Evolutionary conservation across 1,140 invertebrate genomes (phyloP), one percentile per base, ranked within the genome.

Genomic region (Drosophila pandora): DNA sequence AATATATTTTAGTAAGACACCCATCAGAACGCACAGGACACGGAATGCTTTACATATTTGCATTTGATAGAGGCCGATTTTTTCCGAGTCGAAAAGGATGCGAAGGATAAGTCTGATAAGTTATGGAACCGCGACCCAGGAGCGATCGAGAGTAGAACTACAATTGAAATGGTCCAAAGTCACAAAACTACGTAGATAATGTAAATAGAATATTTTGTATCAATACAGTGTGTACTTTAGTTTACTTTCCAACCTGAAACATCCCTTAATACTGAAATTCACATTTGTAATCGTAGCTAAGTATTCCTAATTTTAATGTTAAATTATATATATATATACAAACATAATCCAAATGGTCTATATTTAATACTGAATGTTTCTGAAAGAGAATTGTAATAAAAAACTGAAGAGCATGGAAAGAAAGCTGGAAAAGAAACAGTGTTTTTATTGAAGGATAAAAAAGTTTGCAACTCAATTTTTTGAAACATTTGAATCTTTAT

Each of bases 41-140:
- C 37, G 74, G 74, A 87, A 52, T 70, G 70, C 82, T 85, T 85
- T 85, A 85, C 64, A 81, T 62, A 56, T 75, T 81, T 71, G 74
- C 74, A 77, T 87, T 87, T 85, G 79, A 85, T 85, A 85, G 78
- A 87, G 52, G 68, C 55, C 74, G 82, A 87, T 78, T 85, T 85
- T 81, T 85, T 56, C 63, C 78, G 30, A 60, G 58, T 60, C 3
- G 50, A 22, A 57, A 28, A 49, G 43, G 60, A 63, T 57, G 63
- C 49, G 39, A 64, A 43, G 81, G 76, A 84, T 84, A 84, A 84
- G 81, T 85, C 81, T 84, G 81, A 84, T 73, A 69, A 32, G 48
- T 45, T 22, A 50, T 55, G 37, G 47, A 45, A 17, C 41, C 37
- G 54, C 12, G 53, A 34, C 4, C 23, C 34, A 25, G 43, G 53